phyloP scores from a whole-genome alignment of 2,888 invertebrate species.

The Andrena marginata region DNA sequence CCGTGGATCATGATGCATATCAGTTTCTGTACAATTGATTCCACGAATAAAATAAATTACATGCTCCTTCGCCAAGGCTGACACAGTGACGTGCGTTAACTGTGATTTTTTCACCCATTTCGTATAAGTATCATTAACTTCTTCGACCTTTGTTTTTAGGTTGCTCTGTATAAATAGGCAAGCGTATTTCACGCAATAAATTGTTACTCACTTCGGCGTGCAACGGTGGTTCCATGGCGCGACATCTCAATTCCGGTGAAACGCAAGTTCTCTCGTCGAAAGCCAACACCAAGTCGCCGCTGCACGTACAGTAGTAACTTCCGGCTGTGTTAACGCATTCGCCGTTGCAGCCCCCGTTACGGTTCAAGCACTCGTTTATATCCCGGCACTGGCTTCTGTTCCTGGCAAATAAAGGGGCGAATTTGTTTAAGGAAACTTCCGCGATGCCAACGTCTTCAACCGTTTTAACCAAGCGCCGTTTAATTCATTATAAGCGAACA shows the following conservation, averaged over 20 bases:
- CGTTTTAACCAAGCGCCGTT: not conserved
- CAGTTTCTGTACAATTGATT: too few relatives aligned
- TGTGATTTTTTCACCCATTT: too few relatives aligned
- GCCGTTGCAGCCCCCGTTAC: conserved; percentile 83
- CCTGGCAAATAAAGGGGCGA: conserved; percentile 63
- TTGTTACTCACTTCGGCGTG: conserved; percentile 77
- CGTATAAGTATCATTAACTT: too few relatives aligned
- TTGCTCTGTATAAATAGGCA: not conserved
- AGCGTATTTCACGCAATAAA: conserved; percentile 18
- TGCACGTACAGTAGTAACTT: conserved; percentile 83
- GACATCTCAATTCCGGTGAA: conserved; percentile 74
- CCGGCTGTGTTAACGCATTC: conserved; percentile 84
- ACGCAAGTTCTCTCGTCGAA: conserved; percentile 82
- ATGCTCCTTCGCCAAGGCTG: too few relatives aligned
- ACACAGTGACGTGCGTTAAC: too few relatives aligned
- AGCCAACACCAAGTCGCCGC: conserved; percentile 80
- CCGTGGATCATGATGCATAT: too few relatives aligned
- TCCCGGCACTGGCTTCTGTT: conserved; percentile 82
- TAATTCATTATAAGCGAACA: not conserved
- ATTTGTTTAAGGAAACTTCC: conserved; percentile 19
- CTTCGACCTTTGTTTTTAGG: not conserved
- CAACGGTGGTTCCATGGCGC: conserved; percentile 74
- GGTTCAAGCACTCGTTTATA: conserved; percentile 82
- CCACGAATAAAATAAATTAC: too few relatives aligned
- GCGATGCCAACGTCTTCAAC: not conserved